Conservation (phyloP, 2,113 vertebrate species). For the Larimichthys crocea region DNA sequence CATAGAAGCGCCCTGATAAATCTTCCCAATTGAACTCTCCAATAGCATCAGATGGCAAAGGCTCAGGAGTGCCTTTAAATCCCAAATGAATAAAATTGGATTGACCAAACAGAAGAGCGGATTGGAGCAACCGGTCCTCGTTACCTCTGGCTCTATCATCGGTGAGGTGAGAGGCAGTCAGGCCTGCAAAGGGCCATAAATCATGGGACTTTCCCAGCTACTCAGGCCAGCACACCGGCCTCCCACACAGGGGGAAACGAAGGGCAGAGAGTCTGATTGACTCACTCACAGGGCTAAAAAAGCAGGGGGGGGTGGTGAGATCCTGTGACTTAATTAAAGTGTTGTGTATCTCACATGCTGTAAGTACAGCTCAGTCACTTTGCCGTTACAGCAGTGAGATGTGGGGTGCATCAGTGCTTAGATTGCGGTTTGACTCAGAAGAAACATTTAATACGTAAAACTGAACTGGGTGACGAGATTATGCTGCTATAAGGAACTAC, state of each 20-base stretch:
- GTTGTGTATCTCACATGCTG: constrained; percentile 48
- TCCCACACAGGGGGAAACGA: constrained; percentile 77
- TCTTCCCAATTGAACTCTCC: constrained; percentile 37
- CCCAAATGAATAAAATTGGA: constrained; percentile 67
- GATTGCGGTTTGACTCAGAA: not conserved
- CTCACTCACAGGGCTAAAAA: constrained; percentile 50
- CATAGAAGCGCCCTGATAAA: constrained; percentile 53
- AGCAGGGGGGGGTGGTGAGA: constrained; percentile 19
- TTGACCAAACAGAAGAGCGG: constrained; percentile 66
- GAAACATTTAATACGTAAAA: not conserved
- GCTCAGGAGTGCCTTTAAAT: constrained; percentile 53
- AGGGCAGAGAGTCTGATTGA: constrained; percentile 75
- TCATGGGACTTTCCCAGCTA: constrained; percentile 82
- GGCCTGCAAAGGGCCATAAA: constrained; percentile 82
- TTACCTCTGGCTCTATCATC: constrained; percentile 73
- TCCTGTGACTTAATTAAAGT: constrained; percentile 74
- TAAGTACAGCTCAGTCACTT: constrained; percentile 41
- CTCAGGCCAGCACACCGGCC: constrained; percentile 67
- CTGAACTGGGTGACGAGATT: not conserved
- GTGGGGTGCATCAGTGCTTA: not conserved
- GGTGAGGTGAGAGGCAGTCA: constrained; percentile 75
- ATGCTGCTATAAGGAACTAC: not conserved
- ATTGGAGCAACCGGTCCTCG: constrained; percentile 59
- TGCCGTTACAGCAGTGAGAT: not conserved
- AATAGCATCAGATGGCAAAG: constrained; percentile 35